These are phyloP conservation scores for Marmota monax DNA, from an alignment of 2,113 vertebrate species.

Conservation along the genomic window DNA sequence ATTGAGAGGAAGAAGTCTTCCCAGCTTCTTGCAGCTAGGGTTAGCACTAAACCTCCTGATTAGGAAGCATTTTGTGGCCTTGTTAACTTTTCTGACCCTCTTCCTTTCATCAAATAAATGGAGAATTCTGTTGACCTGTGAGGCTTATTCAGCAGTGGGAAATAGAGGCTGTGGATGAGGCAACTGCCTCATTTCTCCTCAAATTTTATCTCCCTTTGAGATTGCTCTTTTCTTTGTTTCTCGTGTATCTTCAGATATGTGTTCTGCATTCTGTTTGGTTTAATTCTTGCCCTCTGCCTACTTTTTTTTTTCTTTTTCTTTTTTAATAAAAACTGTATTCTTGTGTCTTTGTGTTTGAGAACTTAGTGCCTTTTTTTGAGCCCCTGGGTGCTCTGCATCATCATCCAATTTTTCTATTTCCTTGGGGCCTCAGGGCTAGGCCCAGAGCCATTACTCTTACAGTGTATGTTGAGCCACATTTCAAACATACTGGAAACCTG, in stretches of 20 bases:
- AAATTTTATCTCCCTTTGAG: neutral
- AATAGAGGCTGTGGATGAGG: neutral
- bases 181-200: neutral
- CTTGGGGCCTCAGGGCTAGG: no score
- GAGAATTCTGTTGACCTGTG: neutral
- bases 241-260: neutral
- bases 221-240: neutral
- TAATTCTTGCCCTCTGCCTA: neutral
- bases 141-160: neutral
- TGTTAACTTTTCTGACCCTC: neutral
- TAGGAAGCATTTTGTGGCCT: neutral
- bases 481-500: neutral
- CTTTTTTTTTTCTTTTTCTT: neutral
- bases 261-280: neutral
- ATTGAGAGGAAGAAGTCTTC: neutral
- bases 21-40: neutral
- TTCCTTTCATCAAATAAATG: neutral
- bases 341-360: neutral
- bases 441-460: neutral
- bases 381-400: neutral
- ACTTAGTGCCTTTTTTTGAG: neutral
- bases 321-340: neutral
- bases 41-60: neutral
- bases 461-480: neutral
- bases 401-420: neutral